A percentile compares a stretch with the other conserved stretches of the same genome.
phyloP scores from a whole-genome alignment of 2,113 vertebrate species.

The Pelusios castaneus region DNA sequence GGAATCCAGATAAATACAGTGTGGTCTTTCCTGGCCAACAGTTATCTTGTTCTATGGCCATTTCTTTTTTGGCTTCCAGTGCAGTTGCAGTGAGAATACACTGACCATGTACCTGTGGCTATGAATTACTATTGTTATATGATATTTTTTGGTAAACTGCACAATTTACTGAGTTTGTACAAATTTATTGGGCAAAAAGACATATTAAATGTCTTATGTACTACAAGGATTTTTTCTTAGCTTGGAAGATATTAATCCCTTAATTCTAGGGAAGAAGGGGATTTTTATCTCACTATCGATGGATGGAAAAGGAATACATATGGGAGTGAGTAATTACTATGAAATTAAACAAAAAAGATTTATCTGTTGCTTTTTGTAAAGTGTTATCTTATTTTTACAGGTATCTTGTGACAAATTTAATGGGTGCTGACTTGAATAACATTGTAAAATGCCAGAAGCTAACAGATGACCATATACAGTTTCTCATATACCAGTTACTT shows the following conservation, averaged over 20 bases:
- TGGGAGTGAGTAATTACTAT: background rate
- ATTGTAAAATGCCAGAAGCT: conserved; percentile 97
- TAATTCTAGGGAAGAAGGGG: background rate
- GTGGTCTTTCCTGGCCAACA: background rate
- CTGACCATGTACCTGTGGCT: background rate
- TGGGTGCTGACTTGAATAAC: conserved; percentile 97
- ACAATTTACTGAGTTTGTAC: background rate
- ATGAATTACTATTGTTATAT: background rate
- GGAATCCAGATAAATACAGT: background rate
- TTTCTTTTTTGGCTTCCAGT: background rate
- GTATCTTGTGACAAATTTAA: conserved; percentile 96
- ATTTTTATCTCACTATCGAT: background rate
- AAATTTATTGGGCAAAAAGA: background rate
- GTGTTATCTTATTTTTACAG: conserved; percentile 72
- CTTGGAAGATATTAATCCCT: background rate
- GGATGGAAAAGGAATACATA: background rate
- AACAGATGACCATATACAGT: conserved; percentile 96
- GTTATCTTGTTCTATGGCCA: background rate
- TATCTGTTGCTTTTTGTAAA: background rate
- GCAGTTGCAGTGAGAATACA: background rate
- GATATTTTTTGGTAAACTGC: fast-evolving
- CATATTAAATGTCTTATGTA: background rate
- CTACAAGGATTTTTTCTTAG: background rate
- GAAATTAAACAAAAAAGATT: background rate
- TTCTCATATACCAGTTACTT: conserved; percentile 97